These are phyloP conservation scores for Heloderma charlesbogerti DNA, from an alignment of 2,113 vertebrate genomes.

Conservation along the genomic window DNA sequence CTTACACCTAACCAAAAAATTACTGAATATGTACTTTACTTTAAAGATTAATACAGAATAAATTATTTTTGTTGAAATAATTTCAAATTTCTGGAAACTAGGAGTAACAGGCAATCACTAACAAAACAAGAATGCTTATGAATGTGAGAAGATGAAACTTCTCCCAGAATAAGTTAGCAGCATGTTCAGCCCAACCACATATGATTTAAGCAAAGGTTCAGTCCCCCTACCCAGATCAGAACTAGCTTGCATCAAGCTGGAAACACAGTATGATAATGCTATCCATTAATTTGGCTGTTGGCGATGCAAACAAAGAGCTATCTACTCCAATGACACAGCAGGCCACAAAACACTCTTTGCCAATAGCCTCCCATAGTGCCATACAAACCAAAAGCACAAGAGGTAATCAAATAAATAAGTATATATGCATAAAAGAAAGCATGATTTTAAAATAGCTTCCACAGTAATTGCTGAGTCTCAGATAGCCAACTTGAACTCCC, in stretches of 20 bases:
- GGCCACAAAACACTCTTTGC: neutral
- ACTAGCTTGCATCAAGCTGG: neutral
- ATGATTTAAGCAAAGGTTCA: neutral
- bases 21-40: conserved; percentile 42
- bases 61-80: neutral
- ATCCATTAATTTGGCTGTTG: neutral
- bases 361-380: neutral
- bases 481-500: neutral
- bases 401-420: conserved; percentile 3
- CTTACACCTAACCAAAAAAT: neutral
- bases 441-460: neutral
- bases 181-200: neutral
- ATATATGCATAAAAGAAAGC: neutral
- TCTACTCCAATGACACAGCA: neutral
- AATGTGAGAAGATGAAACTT: neutral
- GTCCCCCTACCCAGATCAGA: neutral
- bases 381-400: neutral
- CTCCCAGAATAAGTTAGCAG: neutral
- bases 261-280: neutral
- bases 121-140: neutral
- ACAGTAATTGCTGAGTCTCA: neutral
- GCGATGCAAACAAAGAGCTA: conserved; percentile 14
- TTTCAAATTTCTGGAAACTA: neutral
- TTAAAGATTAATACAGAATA: neutral
- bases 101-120: neutral